Percentiles rank a stretch among this genome's conserved stretches.
Evolutionary conservation across 2,888 invertebrate species (phyloP).

Genomic region (Xylota segnis): DNA sequence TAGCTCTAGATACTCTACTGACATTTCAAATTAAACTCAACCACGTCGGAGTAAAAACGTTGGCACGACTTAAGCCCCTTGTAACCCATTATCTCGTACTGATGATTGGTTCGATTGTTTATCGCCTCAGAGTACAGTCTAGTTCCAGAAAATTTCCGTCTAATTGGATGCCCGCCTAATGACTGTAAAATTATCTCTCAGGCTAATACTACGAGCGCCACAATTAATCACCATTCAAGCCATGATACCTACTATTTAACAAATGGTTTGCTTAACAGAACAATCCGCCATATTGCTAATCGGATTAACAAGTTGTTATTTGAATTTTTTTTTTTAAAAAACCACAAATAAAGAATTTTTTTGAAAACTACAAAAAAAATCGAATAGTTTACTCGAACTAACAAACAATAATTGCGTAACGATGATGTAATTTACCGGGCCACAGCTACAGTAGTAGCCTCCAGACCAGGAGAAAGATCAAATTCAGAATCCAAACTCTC

Average conservation of each 20-base stretch:
- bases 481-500: neutral
- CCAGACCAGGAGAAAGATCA: slow-evolving; percentile 28
- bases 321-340: too few species aligned
- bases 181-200: slow-evolving; percentile 5
- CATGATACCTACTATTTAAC: slow-evolving; percentile 32
- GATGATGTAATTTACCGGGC: slow-evolving; percentile 22
- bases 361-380: neutral
- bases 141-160: neutral
- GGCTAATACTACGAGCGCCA: neutral
- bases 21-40: too few species aligned
- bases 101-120: too few species aligned
- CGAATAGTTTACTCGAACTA: neutral
- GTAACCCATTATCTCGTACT: too few species aligned
- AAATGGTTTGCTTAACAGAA: slow-evolving; percentile 38
- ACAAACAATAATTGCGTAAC: slow-evolving; percentile 25
- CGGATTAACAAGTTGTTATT: slow-evolving; percentile 22
- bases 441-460: neutral
- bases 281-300: slow-evolving; percentile 30
- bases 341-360: slow-evolving; percentile 2
- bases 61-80: too few species aligned
- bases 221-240: slow-evolving; percentile 30
- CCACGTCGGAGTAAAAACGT: too few species aligned
- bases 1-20: too few species aligned
- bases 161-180: slow-evolving; percentile 21
- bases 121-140: too few species aligned